Evolutionary conservation across 2,888 invertebrate genomes (phyloP), one percentile per base, ranked within the genome.

Genomic region (Diarsia brunnea): DNA sequence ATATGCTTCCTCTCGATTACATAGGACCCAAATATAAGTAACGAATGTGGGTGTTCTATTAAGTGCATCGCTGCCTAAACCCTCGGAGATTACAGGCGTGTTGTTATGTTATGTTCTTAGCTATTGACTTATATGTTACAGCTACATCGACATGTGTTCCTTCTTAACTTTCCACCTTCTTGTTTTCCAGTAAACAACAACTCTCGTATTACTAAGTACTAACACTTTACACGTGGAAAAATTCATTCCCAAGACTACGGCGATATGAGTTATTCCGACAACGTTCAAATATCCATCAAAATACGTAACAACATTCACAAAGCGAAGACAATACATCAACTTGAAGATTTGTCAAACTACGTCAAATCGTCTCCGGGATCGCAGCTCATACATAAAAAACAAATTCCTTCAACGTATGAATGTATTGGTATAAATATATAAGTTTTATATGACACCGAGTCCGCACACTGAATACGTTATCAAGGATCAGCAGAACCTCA

Each of bases 371-470:
- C 81, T 77, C 49, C n/a, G 31, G 72, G 77, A 81, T 75, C 74
- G 55, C 60, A 53, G 67, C 75, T 75, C 77, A 74, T 84, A 75
- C 81, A 84, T 84, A 84, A 84, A 84, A 84, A 84, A 73, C 77
- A 84, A 84, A 84, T 81, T 78, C 75, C 31, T 73, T 43, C 61
- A 71, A 51, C 77, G 73, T 73, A 84, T 78, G 81, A 84, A 84
- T 78, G 75, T 84, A 84, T 84, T 77, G 85, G 77, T 77, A 77
- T 79, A 79, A 82, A 82, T 84, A 79, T 75, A 82, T 78, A 84
- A 82, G 77, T 77, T 82, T 84, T 82, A 82, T 84, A 84, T 73
- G 81, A 70, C 75, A 69, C 69, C 31, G 49, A 75, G 82, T 76
- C 69, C 78, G 82, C 75, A 79, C 38, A 58, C 73, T 60, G 84